phyloP scores from a whole-genome alignment of 2,797 vertebrate genomes.

The Rhinatrema bivittatum region DNA sequence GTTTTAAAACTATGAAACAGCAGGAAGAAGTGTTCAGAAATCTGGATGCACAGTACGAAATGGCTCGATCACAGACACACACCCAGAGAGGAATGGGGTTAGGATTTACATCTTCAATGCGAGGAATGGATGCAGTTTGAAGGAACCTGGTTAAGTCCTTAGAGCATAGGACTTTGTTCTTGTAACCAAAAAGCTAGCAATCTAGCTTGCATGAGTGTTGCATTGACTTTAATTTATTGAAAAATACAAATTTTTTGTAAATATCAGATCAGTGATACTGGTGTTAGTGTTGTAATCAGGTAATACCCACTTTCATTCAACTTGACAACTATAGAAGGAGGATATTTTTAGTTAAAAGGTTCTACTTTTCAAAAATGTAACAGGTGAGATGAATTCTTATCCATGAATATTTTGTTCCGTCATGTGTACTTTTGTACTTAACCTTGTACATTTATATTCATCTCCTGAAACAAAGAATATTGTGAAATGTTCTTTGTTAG shows the following conservation, averaged over 20 bases:
- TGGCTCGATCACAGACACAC: slow-evolving; percentile 96
- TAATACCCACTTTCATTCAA: slow-evolving; percentile 73
- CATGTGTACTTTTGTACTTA: slow-evolving; percentile 76
- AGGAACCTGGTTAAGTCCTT: slow-evolving; percentile 22
- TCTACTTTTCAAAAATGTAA: slow-evolving; percentile 55
- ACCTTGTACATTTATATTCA: slow-evolving; percentile 79
- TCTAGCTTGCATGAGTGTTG: slow-evolving; percentile 92
- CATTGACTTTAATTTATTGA: slow-evolving; percentile 95
- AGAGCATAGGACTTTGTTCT: slow-evolving; percentile 54
- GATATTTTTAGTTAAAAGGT: slow-evolving; percentile 61
- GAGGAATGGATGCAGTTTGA: slow-evolving; percentile 91
- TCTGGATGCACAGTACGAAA: slow-evolving; percentile 94
- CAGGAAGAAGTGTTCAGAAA: slow-evolving; percentile 97
- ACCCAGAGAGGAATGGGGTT: slow-evolving; percentile 95
- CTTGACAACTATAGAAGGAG: slow-evolving; percentile 56
- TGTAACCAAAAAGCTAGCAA: slow-evolving; percentile 73
- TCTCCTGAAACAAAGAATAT: slow-evolving; percentile 70
- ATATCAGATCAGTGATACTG: slow-evolving; percentile 78
- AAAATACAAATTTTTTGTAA: slow-evolving; percentile 78
- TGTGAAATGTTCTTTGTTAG: slow-evolving; percentile 68
- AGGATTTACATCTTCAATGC: slow-evolving; percentile 85
- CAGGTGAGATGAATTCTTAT: slow-evolving; percentile 52
- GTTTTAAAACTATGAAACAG: slow-evolving; percentile 88
- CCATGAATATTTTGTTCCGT: slow-evolving; percentile 65
- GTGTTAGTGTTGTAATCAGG: slow-evolving; percentile 76